phyloP scores from a whole-genome alignment of 2,113 vertebrate genomes.

The Brachyhypopomus occidentalis region DNA sequence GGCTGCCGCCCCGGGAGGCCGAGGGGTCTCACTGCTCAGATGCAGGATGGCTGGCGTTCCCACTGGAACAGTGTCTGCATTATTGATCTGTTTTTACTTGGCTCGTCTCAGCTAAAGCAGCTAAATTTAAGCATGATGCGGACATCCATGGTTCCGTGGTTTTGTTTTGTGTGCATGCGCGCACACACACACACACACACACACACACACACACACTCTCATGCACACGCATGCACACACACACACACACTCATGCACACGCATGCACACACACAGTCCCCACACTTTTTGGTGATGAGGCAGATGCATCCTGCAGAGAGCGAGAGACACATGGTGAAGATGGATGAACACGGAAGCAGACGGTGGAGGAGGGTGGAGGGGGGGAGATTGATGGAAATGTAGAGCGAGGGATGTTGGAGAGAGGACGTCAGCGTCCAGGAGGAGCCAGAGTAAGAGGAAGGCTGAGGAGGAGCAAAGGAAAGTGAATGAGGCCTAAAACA shows the following conservation, averaged over 20 bases:
- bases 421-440: background rate
- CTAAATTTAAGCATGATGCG: too few relatives aligned
- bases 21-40: too few relatives aligned
- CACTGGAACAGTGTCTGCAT: too few relatives aligned
- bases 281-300: background rate
- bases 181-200: constrained; percentile 3
- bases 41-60: too few relatives aligned
- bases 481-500: background rate
- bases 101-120: too few relatives aligned
- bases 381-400: constrained; percentile 6
- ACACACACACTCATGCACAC: constrained; percentile 4
- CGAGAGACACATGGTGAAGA: background rate
- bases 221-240: background rate
- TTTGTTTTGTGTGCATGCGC: constrained; percentile 41
- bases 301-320: constrained; percentile 3
- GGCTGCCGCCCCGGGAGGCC: too few relatives aligned
- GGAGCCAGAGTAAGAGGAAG: constrained; percentile 4
- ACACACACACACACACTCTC: constrained; percentile 3
- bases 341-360: background rate
- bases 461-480: background rate
- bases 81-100: too few relatives aligned
- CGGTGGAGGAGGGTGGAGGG: background rate
- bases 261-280: constrained; percentile 7
- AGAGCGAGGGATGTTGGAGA: background rate
- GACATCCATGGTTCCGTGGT: constrained; percentile 1